A percentile compares a stretch with the other conserved stretches of the same genome.
phyloP scores from a whole-genome alignment of 2,888 invertebrate genomes.

The Standfussiana lucernea region DNA sequence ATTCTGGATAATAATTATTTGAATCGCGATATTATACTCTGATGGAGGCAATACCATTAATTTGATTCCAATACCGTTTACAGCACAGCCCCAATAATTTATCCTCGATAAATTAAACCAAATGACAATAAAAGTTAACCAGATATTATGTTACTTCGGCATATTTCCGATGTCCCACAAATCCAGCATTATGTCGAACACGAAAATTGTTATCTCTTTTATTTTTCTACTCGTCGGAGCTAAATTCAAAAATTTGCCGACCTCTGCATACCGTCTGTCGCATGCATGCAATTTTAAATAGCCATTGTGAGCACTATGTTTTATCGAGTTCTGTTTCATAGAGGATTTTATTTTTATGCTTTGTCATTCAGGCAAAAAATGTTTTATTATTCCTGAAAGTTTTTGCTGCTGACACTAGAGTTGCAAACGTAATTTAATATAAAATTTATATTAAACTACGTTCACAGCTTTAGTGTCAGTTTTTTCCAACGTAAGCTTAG shows the following conservation, averaged over 20 bases:
- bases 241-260: constrained; percentile 60
- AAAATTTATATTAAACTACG: constrained; percentile 13
- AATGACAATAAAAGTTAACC: constrained; percentile 13
- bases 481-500: background rate
- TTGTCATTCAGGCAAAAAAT: background rate
- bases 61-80: constrained; percentile 26
- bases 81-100: background rate
- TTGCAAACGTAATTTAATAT: too few relatives aligned
- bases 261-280: constrained; percentile 64
- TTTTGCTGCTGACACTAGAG: too few relatives aligned
- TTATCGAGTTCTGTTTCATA: constrained; percentile 52
- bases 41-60: constrained; percentile 22
- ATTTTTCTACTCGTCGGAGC: constrained; percentile 43
- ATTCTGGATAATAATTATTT: constrained; percentile 13
- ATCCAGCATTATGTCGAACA: constrained; percentile 24
- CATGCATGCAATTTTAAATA: constrained; percentile 73
- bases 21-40: background rate
- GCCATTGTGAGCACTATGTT: constrained; percentile 58
- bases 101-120: constrained; percentile 4
- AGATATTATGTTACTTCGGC: constrained; percentile 19
- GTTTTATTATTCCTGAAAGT: constrained; percentile 4
- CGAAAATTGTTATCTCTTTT: constrained; percentile 35
- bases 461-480: background rate
- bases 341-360: constrained; percentile 48
- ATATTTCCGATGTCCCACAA: constrained; percentile 16